Conservation (phyloP, 2,888 invertebrate genomes). For the Margaritifera margaritifera region DNA sequence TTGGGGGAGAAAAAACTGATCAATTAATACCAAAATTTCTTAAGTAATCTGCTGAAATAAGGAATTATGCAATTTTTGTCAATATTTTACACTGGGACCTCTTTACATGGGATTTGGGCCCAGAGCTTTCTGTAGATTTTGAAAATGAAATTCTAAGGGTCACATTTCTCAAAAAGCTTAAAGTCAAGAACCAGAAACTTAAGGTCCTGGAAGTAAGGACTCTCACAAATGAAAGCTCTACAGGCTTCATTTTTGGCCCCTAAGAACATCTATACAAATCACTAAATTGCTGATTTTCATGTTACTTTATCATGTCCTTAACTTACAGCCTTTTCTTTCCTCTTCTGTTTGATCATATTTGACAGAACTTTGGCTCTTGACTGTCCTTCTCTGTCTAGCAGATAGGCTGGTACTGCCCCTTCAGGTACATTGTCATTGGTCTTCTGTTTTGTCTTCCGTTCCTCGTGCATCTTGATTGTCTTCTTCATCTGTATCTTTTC, state of each 20-base stretch:
- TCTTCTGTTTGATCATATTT: slow-evolving; percentile 99
- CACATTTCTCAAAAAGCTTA: too few relatives aligned
- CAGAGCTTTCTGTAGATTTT: too few relatives aligned
- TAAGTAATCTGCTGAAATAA: too few relatives aligned
- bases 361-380: slow-evolving; percentile 95
- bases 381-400: slow-evolving; percentile 97
- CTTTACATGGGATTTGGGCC: too few relatives aligned
- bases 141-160: too few relatives aligned
- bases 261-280: not conserved
- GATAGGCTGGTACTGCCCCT: slow-evolving; percentile 94
- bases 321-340: slow-evolving; percentile 93
- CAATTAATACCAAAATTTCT: too few relatives aligned
- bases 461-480: slow-evolving; percentile 97
- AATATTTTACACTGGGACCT: too few relatives aligned
- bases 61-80: too few relatives aligned
- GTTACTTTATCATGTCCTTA: not conserved
- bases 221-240: not conserved
- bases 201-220: too few relatives aligned
- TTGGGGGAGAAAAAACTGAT: too few relatives aligned
- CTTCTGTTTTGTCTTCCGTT: slow-evolving; percentile 90
- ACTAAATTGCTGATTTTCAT: not conserved
- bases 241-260: not conserved
- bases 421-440: slow-evolving; percentile 81
- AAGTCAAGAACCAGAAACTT: too few relatives aligned
- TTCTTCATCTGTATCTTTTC: slow-evolving; percentile 99